Evolutionary conservation across 1,140 invertebrate species (phyloP).

Genomic region (Drosophila chauvacae): DNA sequence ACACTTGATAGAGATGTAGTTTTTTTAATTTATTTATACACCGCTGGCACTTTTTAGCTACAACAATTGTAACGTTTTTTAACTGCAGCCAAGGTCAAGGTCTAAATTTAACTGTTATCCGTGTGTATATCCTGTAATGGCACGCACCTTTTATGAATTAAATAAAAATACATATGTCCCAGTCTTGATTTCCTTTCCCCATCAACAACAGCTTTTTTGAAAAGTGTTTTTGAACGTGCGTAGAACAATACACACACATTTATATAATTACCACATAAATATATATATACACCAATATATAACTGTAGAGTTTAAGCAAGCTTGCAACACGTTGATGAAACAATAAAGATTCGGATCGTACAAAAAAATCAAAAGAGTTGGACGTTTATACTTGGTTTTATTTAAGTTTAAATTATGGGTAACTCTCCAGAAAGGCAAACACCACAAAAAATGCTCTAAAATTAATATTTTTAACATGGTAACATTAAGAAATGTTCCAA

Average conservation of each 20-base stretch:
- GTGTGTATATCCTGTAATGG: constrained; percentile 22
- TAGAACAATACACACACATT: constrained; percentile 47
- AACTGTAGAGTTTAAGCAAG: constrained; percentile 62
- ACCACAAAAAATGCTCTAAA: too few species aligned
- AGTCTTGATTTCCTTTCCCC: constrained; percentile 63
- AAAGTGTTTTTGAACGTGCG: constrained; percentile 62
- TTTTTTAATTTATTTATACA: constrained; percentile 73
- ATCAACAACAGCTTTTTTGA: constrained; percentile 61
- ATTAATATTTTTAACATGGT: too few species aligned
- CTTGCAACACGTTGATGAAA: constrained; percentile 76
- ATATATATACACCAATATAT: constrained; percentile 58
- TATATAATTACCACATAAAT: constrained; percentile 35
- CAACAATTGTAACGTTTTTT: constrained; percentile 45
- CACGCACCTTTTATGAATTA: constrained; percentile 20
- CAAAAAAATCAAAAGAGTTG: constrained; percentile 14
- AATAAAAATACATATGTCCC: constrained; percentile 26
- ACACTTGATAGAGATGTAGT: constrained; percentile 60
- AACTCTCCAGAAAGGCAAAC: too few species aligned
- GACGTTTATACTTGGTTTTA: too few species aligned
- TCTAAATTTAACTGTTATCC: constrained; percentile 34
- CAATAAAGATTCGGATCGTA: constrained; percentile 81
- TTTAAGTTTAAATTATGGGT: too few species aligned
- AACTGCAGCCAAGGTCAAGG: constrained; percentile 21
- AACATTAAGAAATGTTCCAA: too few species aligned
- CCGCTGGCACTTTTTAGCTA: constrained; percentile 59